Conservation (phyloP, 1,140 invertebrate species). For the Drosophila mauritiana region DNA sequence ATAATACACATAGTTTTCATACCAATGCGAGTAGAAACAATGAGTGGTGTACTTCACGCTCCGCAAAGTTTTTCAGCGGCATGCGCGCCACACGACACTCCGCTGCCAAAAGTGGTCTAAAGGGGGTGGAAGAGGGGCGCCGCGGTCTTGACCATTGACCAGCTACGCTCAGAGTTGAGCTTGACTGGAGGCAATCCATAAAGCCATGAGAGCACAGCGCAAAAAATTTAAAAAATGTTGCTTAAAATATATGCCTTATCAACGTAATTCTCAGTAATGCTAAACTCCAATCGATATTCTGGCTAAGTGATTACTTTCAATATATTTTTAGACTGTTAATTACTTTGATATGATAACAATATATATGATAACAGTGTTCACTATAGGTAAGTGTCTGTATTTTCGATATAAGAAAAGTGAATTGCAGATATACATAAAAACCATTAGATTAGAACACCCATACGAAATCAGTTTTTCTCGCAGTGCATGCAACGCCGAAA, state of each 20-base stretch:
- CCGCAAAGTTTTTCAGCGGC: constrained; percentile 55
- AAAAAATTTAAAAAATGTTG: not conserved
- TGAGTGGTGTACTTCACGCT: constrained; percentile 73
- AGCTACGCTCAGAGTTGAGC: constrained; percentile 49
- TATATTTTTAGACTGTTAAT: not conserved
- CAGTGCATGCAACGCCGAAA: constrained; percentile 29
- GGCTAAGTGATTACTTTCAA: too few species aligned
- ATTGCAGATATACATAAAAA: too few species aligned
- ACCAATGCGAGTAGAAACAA: constrained; percentile 39
- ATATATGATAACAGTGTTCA: constrained; percentile 1
- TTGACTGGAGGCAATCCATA: constrained; percentile 50
- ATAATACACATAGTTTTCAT: constrained; percentile 54
- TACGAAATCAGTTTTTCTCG: not conserved
- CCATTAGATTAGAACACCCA: too few species aligned
- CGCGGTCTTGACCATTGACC: constrained; percentile 71
- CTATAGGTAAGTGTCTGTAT: constrained; percentile 1
- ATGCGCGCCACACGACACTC: constrained; percentile 76
- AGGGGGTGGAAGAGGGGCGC: constrained; percentile 7
- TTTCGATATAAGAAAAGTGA: not conserved
- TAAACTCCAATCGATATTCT: not conserved
- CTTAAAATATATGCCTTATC: not conserved
- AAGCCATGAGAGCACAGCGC: constrained; percentile 39
- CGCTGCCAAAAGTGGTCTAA: constrained; percentile 1
- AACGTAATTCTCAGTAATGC: not conserved
- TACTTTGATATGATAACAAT: constrained; percentile 12